Conservation (phyloP, 2,113 vertebrate genomes). For the Merops nubicus region DNA sequence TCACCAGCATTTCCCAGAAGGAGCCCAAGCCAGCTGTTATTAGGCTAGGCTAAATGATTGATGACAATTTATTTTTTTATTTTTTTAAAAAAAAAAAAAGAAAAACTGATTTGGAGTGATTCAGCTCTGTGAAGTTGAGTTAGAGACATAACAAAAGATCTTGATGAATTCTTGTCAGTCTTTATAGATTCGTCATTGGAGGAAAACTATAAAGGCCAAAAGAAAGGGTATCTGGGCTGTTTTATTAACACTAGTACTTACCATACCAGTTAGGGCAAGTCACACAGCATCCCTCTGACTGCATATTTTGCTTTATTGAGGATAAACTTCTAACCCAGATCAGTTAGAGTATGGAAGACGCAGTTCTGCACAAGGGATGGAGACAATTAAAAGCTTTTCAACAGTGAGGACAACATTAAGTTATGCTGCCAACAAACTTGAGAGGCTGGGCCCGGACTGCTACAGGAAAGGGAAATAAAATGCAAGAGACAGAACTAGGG, state of each 20-base stretch:
- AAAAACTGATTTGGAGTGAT: neutral
- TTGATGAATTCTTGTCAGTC: neutral
- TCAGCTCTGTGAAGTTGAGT: neutral
- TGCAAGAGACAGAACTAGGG: neutral
- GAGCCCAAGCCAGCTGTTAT: neutral
- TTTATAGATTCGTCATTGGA: neutral
- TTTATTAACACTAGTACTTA: too few relatives aligned
- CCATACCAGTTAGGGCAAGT: neutral
- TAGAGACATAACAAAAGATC: neutral
- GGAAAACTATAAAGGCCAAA: neutral
- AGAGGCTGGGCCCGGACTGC: neutral
- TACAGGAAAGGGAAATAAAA: neutral
- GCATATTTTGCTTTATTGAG: neutral
- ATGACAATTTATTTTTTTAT: neutral
- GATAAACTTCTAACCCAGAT: neutral
- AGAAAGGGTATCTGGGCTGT: neutral
- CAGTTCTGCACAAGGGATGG: neutral
- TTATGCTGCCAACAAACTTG: neutral
- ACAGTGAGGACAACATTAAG: neutral
- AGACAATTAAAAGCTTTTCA: neutral
- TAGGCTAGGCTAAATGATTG: neutral
- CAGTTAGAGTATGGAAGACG: neutral
- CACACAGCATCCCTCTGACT: neutral
- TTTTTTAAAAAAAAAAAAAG: neutral
- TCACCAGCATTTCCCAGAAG: neutral